These are phyloP conservation scores for Gymnorhina tibicen DNA, from an alignment of 2,113 vertebrate genomes.

Conservation along the genomic window DNA sequence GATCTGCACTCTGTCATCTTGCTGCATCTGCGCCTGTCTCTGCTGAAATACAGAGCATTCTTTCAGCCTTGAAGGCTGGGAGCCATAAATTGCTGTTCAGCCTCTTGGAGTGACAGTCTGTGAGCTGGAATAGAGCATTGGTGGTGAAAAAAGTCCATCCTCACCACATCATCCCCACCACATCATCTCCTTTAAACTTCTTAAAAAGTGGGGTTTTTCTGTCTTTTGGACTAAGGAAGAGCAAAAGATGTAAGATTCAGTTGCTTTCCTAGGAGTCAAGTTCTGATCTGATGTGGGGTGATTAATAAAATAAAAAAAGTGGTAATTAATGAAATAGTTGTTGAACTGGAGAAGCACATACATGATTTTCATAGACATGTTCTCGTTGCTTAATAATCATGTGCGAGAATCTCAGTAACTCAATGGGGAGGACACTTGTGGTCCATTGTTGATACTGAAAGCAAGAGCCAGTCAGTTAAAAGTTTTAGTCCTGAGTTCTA, in stretches of 20 bases:
- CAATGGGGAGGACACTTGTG: neutral
- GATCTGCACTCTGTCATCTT: neutral
- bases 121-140: neutral
- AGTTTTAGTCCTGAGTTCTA: neutral
- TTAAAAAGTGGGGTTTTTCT: rapidly evolving
- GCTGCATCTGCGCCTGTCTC: neutral
- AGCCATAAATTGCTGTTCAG: neutral
- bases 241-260: neutral
- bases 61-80: too few species aligned
- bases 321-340: neutral
- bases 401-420: neutral
- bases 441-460: neutral
- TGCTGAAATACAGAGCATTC: neutral
- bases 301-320: neutral
- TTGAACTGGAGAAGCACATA: neutral
- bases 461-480: neutral
- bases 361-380: neutral
- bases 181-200: neutral
- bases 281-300: neutral
- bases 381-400: neutral
- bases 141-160: neutral
- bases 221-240: neutral
- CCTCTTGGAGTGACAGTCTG: neutral
- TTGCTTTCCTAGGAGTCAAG: neutral
- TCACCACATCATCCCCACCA: neutral